phyloP scores from a whole-genome alignment of 1,140 invertebrate species.

The Fopius arisanus region DNA sequence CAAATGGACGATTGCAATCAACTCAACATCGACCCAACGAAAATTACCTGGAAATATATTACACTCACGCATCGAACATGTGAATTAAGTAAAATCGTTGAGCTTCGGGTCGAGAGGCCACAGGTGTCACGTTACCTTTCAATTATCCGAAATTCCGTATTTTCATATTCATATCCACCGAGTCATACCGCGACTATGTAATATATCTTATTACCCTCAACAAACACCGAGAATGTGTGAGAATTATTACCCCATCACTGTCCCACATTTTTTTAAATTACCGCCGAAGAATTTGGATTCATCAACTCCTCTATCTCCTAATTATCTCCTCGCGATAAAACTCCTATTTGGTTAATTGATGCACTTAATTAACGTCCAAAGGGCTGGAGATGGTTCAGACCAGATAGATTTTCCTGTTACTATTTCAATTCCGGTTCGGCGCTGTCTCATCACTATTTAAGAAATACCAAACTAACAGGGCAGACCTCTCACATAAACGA shows the following conservation, averaged over 20 bases:
- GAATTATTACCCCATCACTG: too few species aligned
- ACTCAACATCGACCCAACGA: slow-evolving; percentile 54
- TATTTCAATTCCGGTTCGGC: slow-evolving; percentile 32
- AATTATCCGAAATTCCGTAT: not conserved
- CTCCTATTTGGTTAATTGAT: too few species aligned
- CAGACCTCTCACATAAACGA: slow-evolving; percentile 40
- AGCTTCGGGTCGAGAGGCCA: slow-evolving; percentile 45
- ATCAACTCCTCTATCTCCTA: too few species aligned
- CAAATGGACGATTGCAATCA: slow-evolving; percentile 59
- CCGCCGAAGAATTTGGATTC: too few species aligned
- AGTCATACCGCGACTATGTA: too few species aligned
- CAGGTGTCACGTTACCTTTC: not conserved
- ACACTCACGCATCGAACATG: slow-evolving; percentile 38
- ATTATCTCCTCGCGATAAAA: not conserved
- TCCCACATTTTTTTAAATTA: too few species aligned
- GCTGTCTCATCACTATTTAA: slow-evolving; percentile 38
- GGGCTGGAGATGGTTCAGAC: too few species aligned
- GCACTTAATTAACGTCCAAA: too few species aligned
- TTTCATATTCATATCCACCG: too few species aligned
- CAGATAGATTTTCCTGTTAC: not conserved
- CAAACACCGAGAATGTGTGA: too few species aligned
- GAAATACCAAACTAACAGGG: slow-evolving; percentile 42
- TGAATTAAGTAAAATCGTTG: slow-evolving; percentile 20
- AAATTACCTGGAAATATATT: slow-evolving; percentile 59
- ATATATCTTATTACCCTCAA: too few species aligned